Evolutionary conservation across 2,113 vertebrate genomes (phyloP).

Genomic region (Bucco capensis): DNA sequence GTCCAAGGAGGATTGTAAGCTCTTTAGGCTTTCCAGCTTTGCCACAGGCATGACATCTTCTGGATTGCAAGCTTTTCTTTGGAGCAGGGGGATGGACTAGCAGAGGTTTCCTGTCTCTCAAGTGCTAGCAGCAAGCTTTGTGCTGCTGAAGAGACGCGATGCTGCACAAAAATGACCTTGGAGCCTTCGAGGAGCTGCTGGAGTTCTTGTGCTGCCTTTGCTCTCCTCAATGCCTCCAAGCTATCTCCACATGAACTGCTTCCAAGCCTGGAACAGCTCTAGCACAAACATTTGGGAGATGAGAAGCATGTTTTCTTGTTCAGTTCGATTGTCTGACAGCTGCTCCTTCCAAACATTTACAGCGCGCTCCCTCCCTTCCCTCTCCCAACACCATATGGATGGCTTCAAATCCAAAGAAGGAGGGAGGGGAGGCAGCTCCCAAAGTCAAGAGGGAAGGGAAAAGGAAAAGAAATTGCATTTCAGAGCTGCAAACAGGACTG

Average conservation of each 20-base stretch:
- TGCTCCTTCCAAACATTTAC: slow-evolving; percentile 64
- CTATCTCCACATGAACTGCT: slow-evolving; percentile 39
- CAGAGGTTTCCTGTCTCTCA: neutral
- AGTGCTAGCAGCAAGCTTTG: slow-evolving; percentile 17
- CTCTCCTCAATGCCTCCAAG: slow-evolving; percentile 54
- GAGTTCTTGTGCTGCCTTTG: slow-evolving; percentile 35
- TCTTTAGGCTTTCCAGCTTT: slow-evolving; percentile 70
- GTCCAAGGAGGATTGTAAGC: slow-evolving; percentile 67
- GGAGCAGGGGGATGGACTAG: neutral
- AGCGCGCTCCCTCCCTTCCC: slow-evolving; percentile 54
- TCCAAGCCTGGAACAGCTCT: slow-evolving; percentile 40
- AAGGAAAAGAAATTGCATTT: slow-evolving; percentile 33
- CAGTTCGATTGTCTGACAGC: slow-evolving; percentile 66
- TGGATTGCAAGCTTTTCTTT: slow-evolving; percentile 33
- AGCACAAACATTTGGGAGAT: slow-evolving; percentile 42
- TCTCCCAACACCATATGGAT: slow-evolving; percentile 54
- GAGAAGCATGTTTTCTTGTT: slow-evolving; percentile 60
- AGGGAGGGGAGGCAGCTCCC: slow-evolving; percentile 57
- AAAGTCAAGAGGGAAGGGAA: slow-evolving; percentile 20
- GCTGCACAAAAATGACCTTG: neutral
- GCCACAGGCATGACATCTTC: slow-evolving; percentile 46
- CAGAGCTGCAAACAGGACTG: slow-evolving; percentile 41
- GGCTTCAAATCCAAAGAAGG: slow-evolving; percentile 59
- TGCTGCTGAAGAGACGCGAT: slow-evolving; percentile 35
- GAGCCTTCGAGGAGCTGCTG: slow-evolving; percentile 10